Conservation (phyloP, 2,113 vertebrate genomes). For the Tragelaphus buxtoni region DNA sequence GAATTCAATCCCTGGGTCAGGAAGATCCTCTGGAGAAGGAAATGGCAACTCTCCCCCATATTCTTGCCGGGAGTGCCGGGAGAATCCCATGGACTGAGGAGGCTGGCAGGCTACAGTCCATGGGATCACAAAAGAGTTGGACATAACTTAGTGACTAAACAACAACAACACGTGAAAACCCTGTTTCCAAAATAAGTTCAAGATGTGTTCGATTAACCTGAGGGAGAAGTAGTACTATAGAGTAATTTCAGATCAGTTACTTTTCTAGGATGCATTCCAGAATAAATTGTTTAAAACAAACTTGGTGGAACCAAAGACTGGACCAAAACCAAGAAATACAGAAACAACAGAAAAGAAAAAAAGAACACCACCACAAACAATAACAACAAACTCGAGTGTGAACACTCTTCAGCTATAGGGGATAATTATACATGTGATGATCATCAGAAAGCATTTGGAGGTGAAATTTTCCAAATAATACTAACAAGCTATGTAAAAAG, state of each 20-base stretch:
- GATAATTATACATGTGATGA: background rate
- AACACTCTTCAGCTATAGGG: background rate
- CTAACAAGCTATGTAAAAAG: background rate
- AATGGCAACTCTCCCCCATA: background rate
- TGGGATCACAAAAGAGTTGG: background rate
- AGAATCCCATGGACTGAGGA: background rate
- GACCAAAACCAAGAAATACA: background rate
- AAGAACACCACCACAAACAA: background rate
- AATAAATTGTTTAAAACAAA: background rate
- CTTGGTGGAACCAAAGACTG: background rate
- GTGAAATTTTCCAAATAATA: background rate
- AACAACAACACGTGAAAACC: background rate
- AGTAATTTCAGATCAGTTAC: background rate
- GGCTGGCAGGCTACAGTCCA: background rate
- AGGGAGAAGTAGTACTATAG: background rate
- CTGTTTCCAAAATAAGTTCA: background rate
- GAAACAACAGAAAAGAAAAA: background rate
- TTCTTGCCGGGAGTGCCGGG: background rate
- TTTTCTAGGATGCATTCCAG: background rate
- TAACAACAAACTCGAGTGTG: background rate
- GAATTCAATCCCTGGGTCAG: background rate
- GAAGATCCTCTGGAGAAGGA: background rate
- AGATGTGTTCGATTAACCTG: background rate
- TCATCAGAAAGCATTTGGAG: background rate
- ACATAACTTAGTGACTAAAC: background rate